Conservation (phyloP, 2,113 vertebrate genomes). For the Rhizomys pruinosus region DNA sequence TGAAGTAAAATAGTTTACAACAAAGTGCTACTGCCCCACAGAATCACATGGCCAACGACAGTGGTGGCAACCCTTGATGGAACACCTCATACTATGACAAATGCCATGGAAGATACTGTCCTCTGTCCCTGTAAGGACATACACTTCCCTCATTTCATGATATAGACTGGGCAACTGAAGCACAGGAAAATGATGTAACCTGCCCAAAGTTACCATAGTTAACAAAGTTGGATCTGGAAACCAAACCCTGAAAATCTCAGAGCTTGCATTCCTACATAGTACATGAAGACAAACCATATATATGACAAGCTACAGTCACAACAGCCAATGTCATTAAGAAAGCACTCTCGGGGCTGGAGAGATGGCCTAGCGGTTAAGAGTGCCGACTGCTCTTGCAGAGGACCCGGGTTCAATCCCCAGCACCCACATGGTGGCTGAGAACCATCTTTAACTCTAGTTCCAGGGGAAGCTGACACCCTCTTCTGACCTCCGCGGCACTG, state of each 20-base stretch:
- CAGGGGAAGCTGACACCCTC: too few relatives aligned
- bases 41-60: rapidly evolving
- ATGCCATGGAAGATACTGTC: too few relatives aligned
- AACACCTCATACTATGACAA: rapidly evolving
- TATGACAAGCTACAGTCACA: background rate
- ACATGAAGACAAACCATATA: background rate
- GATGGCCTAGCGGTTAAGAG: too few relatives aligned
- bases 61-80: background rate
- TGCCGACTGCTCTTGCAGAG: too few relatives aligned
- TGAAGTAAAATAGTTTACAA: background rate
- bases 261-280: background rate
- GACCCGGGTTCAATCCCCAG: too few relatives aligned
- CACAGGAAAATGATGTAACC: background rate
- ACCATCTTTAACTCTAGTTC: too few relatives aligned
- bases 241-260: background rate
- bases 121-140: background rate
- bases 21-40: too few relatives aligned
- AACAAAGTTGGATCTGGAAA: too few relatives aligned
- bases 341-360: too few relatives aligned
- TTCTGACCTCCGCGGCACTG: too few relatives aligned
- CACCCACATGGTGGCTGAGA: too few relatives aligned
- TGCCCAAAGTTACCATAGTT: background rate
- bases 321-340: background rate
- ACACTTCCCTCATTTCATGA: background rate
- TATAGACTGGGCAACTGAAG: background rate